These are phyloP conservation scores for Mus caroli DNA, from an alignment of 2,797 vertebrate species.

Conservation along the genomic window DNA sequence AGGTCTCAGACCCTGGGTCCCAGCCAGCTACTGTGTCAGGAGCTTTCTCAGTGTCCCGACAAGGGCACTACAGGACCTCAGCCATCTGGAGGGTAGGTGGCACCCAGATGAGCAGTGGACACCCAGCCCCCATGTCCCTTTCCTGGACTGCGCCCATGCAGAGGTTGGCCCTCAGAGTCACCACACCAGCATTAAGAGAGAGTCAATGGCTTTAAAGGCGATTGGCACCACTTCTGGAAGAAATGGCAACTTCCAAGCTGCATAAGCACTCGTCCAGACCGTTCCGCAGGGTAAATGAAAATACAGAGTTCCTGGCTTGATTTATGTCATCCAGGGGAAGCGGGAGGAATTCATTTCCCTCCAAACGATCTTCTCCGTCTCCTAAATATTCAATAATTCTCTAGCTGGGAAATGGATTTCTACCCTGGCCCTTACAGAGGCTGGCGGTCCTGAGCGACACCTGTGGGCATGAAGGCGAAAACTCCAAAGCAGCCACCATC, in stretches of 20 bases:
- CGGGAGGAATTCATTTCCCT: conserved; percentile 83
- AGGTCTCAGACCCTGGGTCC: background rate
- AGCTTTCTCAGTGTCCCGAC: fast-evolving
- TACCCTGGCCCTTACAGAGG: background rate
- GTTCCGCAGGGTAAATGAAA: conserved; percentile 47
- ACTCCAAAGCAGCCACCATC: background rate
- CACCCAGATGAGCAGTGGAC: fast-evolving
- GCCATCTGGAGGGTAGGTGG: background rate
- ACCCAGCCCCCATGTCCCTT: no score
- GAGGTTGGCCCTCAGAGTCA: background rate
- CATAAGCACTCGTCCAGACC: conserved; percentile 55
- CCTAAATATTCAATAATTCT: conserved; percentile 84
- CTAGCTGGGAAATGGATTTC: conserved; percentile 74
- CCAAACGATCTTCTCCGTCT: conserved; percentile 76
- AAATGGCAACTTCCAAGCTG: background rate
- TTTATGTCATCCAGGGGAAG: conserved; percentile 78
- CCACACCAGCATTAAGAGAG: background rate
- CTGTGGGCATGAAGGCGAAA: background rate
- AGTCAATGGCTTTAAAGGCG: background rate
- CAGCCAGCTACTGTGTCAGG: background rate
- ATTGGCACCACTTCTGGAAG: conserved; percentile 65
- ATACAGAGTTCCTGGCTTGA: conserved; percentile 67
- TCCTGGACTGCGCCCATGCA: background rate
- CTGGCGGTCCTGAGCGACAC: background rate
- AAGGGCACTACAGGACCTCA: background rate